phyloP scores from a whole-genome alignment of 53 echinoderm and acorn worm species.

The Patiria pectinifera region DNA sequence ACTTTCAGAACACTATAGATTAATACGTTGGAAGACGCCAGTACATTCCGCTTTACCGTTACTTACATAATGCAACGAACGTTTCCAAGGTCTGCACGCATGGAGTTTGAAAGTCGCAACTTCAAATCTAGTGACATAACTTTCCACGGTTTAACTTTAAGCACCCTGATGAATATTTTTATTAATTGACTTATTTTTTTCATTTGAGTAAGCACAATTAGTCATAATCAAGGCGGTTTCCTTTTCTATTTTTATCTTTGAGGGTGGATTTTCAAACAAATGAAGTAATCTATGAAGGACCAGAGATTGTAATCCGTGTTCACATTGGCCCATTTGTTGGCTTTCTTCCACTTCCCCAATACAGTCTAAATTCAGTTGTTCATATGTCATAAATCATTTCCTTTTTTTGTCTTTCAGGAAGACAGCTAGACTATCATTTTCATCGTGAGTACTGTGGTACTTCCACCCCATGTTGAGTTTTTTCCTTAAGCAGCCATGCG shows the following conservation, averaged over 20 bases:
- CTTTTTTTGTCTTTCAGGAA: constrained; percentile 14
- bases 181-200: too few relatives aligned
- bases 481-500: neutral
- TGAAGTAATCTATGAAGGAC: neutral
- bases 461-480: neutral
- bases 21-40: too few relatives aligned
- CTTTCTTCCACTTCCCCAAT: neutral
- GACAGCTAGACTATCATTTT: constrained; percentile 35
- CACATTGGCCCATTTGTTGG: neutral
- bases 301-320: neutral
- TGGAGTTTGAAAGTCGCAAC: too few relatives aligned
- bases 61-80: too few relatives aligned
- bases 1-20: too few relatives aligned
- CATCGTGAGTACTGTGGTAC: neutral
- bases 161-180: too few relatives aligned
- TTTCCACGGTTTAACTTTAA: too few relatives aligned
- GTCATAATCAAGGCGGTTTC: too few relatives aligned
- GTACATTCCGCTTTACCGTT: too few relatives aligned
- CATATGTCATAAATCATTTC: neutral
- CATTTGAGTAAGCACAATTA: too few relatives aligned
- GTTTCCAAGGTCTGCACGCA: too few relatives aligned
- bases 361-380: neutral
- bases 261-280: neutral
- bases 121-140: too few relatives aligned
- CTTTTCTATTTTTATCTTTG: neutral